Conservation (phyloP, 2,888 invertebrate genomes). For the Ophion obscuratus region DNA sequence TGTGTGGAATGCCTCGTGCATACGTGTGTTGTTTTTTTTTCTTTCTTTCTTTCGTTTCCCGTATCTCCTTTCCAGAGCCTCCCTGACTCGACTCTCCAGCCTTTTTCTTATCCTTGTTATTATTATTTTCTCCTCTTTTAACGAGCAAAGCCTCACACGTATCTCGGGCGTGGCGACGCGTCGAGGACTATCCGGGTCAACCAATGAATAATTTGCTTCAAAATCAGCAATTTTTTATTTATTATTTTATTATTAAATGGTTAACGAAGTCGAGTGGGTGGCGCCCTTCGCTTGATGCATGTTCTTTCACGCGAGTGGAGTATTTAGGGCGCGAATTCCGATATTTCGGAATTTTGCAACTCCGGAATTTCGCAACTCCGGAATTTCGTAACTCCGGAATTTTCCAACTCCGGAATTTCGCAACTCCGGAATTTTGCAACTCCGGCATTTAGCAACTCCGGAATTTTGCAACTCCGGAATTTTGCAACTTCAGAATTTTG, state of each 20-base stretch:
- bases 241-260: too few species aligned
- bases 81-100: background rate
- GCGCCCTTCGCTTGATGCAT: background rate
- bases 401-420: too few species aligned
- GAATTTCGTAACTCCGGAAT: too few species aligned
- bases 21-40: background rate
- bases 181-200: slow-evolving; percentile 23
- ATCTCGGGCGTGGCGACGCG: slow-evolving; percentile 16
- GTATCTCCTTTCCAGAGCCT: background rate
- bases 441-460: too few species aligned
- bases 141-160: slow-evolving; percentile 15
- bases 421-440: too few species aligned
- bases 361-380: too few species aligned
- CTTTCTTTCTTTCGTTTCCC: background rate
- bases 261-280: too few species aligned
- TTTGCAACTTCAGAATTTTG: too few species aligned
- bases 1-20: background rate
- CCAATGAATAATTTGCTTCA: slow-evolving; percentile 28
- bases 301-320: background rate
- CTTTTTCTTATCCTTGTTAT: slow-evolving; percentile 10
- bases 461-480: too few species aligned
- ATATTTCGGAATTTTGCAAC: too few species aligned
- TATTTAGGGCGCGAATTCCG: too few species aligned
- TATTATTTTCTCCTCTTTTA: slow-evolving; percentile 6
- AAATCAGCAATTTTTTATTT: background rate